Percentiles rank a stretch among this genome's conserved stretches.
These are phyloP conservation scores for Onchidella celtica DNA, from an alignment of 2,888 invertebrate species.

Conservation along the genomic window DNA sequence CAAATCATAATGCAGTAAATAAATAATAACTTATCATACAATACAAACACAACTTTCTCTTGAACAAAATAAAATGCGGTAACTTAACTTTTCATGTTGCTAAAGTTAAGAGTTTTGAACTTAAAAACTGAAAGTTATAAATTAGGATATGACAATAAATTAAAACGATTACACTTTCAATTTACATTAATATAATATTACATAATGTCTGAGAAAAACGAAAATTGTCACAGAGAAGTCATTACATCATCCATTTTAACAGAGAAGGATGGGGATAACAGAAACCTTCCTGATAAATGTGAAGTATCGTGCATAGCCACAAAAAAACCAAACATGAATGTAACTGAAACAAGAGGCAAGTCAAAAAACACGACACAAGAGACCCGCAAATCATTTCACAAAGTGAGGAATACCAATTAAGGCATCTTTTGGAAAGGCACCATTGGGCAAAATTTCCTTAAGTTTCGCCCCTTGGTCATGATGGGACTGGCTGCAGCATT, in stretches of 20 bases:
- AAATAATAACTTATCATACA: not conserved
- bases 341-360: not conserved
- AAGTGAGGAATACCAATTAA: not conserved
- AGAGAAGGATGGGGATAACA: not conserved
- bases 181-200: slow-evolving; percentile 20
- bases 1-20: not conserved
- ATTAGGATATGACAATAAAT: slow-evolving; percentile 21
- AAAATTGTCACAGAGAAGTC: not conserved
- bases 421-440: slow-evolving; percentile 46
- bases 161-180: no score
- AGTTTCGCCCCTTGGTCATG: not conserved
- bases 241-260: not conserved
- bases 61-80: no score
- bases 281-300: not conserved
- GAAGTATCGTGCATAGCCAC: slow-evolving; percentile 20
- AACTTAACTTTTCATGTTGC: no score
- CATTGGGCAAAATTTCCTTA: not conserved
- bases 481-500: not conserved
- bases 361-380: not conserved
- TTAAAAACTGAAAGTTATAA: not conserved
- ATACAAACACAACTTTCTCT: no score
- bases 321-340: not conserved
- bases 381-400: not conserved
- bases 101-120: no score
- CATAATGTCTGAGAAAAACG: not conserved